Evolutionary conservation across 2,888 invertebrate species (phyloP).

Genomic region (Meandrusa payeni): DNA sequence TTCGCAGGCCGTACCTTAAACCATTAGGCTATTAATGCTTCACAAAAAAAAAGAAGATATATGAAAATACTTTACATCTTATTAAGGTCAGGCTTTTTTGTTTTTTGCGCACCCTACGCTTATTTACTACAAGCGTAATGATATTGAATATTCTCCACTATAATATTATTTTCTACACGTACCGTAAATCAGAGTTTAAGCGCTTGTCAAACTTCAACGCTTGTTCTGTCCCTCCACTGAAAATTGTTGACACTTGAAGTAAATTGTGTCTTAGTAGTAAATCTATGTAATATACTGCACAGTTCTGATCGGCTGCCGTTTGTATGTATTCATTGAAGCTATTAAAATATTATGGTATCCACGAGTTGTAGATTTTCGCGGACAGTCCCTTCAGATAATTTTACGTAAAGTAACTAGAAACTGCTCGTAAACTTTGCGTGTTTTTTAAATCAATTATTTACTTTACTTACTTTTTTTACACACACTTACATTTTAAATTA

Average conservation of each 20-base stretch:
- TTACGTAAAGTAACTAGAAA: background rate
- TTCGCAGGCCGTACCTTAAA: too few relatives aligned
- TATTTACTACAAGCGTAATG: too few relatives aligned
- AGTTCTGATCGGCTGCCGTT: background rate
- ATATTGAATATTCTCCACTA: too few relatives aligned
- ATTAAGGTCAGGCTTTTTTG: too few relatives aligned
- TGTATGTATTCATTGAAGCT: constrained; percentile 12
- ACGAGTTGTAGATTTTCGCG: background rate
- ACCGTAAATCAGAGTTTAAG: constrained; percentile 23
- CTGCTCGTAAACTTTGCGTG: too few relatives aligned
- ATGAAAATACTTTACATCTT: too few relatives aligned
- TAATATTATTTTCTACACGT: constrained; percentile 12
- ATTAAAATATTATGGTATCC: background rate
- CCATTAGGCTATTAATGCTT: too few relatives aligned
- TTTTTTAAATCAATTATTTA: too few relatives aligned
- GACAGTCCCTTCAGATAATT: background rate
- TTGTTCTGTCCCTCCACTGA: constrained; percentile 24
- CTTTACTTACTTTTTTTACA: too few relatives aligned
- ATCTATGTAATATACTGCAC: constrained; percentile 29
- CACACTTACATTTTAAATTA: too few relatives aligned
- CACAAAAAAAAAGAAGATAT: too few relatives aligned
- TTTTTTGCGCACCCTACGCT: too few relatives aligned
- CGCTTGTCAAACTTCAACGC: constrained; percentile 19
- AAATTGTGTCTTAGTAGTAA: constrained; percentile 30
- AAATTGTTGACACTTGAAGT: constrained; percentile 30